Evolutionary conservation across 2,888 invertebrate genomes (phyloP).

Genomic region (Parnassius smintheus): DNA sequence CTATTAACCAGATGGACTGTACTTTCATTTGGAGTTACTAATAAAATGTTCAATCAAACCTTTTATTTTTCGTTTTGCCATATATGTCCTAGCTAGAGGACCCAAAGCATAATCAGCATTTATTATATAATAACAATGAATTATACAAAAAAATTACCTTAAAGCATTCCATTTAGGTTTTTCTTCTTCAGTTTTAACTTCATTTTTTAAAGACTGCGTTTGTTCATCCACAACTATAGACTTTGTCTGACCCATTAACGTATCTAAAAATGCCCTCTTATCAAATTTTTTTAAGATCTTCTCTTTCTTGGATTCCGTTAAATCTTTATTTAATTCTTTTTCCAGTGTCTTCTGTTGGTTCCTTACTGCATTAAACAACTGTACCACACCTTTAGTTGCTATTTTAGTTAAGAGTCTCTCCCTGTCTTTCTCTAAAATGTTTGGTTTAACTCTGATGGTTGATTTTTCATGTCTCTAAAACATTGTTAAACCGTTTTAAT

Average conservation of each 20-base stretch:
- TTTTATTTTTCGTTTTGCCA: background rate
- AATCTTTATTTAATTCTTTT: slow-evolving; percentile 85
- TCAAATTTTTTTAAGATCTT: slow-evolving; percentile 88
- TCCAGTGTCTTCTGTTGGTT: slow-evolving; percentile 90
- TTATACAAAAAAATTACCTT: slow-evolving; percentile 48
- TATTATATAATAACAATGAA: background rate
- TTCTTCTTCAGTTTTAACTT: slow-evolving; percentile 60
- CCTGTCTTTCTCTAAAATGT: slow-evolving; percentile 86
- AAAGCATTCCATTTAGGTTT: slow-evolving; percentile 83
- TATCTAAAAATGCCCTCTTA: slow-evolving; percentile 88
- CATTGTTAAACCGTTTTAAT: slow-evolving; percentile 22
- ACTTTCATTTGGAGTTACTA: no score
- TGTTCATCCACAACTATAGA: slow-evolving; percentile 76
- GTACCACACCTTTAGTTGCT: slow-evolving; percentile 95
- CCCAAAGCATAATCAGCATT: background rate
- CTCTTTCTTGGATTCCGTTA: slow-evolving; percentile 88
- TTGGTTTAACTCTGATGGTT: slow-evolving; percentile 87
- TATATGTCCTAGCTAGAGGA: background rate
- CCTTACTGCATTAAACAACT: slow-evolving; percentile 94
- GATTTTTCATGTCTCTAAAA: slow-evolving; percentile 83
- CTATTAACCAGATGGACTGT: no score
- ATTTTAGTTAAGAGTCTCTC: slow-evolving; percentile 90
- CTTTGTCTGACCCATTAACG: slow-evolving; percentile 86
- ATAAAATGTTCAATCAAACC: no score
- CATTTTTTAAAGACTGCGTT: slow-evolving; percentile 59